Base-by-base conservation (phyloP, 2,797 vertebrate species). In the Microhierax caerulescens region DNA sequence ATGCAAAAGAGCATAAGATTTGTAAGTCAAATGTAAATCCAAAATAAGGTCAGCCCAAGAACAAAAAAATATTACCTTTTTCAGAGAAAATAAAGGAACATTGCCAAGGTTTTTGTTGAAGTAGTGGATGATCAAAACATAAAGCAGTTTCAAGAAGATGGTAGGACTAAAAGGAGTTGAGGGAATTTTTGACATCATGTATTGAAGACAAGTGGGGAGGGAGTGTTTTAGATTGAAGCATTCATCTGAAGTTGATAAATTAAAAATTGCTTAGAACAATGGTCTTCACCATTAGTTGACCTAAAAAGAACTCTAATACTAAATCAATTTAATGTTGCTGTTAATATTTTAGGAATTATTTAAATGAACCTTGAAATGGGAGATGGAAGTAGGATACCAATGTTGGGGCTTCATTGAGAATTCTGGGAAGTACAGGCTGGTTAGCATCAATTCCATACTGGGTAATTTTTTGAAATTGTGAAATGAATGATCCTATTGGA, bases 301-400 rank as follows among this genome's bases (percentile, higher is more conserved):
- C 82, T 95, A 70, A 83, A 93, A 95, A 86, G 69, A 78, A 50
- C 41, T 92, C 47, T 41, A 56, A 68, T 63, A 89, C 27, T 69
- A 87, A 94, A 94, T 72, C 23, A 13, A 47, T 93, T 89, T 91
- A 88, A 85, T 67, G 61, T 50, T 65, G 8, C 34, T 93, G 74
- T 72, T 94, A 92, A 69, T 81, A 95, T 86, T 89, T 81, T 80
- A 89, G 67, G 50, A 78, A 85, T 95, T 95, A 85, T 77, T 92
- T 89, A 81, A 92, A 91, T 69, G 69, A 95, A 22, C 63, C 59
- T 93, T 91, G 91, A 92, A 94, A 91, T 61, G 57, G 91, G 86
- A 87, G 74, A 8, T 19, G 54, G 76, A 94, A 96, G 67, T 65
- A 69, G 57, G 80, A 50, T 90, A 81, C 54, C 23, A 57, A 9